These are phyloP conservation scores for Ophiodon elongatus DNA, from an alignment of 2,113 vertebrate genomes.

Conservation along the genomic window DNA sequence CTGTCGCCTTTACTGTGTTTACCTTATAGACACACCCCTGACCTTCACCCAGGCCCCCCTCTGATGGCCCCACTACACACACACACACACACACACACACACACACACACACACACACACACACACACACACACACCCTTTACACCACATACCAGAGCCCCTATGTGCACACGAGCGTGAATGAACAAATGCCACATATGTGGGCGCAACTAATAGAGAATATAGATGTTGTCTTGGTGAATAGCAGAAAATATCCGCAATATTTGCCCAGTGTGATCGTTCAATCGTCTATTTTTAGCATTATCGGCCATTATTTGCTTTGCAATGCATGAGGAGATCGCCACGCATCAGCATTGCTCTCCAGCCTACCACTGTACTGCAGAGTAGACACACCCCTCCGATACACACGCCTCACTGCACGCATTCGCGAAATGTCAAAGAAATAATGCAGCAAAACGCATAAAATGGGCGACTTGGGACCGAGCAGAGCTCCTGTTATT, in stretches of 20 bases:
- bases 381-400: slow-evolving; percentile 81
- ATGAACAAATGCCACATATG: neutral
- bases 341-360: slow-evolving; percentile 60
- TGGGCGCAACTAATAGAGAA: neutral
- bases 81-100: slow-evolving; percentile 17
- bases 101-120: slow-evolving; percentile 13
- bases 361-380: slow-evolving; percentile 79
- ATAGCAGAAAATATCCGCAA: neutral
- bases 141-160: slow-evolving; percentile 35
- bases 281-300: slow-evolving; percentile 29
- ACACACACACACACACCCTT: slow-evolving; percentile 15
- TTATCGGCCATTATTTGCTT: neutral
- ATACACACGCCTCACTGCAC: slow-evolving; percentile 70
- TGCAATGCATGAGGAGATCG: slow-evolving; percentile 58
- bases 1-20: slow-evolving; percentile 71
- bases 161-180: slow-evolving; percentile 4
- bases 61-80: slow-evolving; percentile 43
- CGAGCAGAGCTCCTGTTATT: neutral
- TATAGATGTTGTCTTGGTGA: neutral
- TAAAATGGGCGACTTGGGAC: neutral
- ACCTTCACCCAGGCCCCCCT: slow-evolving; percentile 70
- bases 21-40: slow-evolving; percentile 76
- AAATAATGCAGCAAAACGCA: slow-evolving; percentile 14
- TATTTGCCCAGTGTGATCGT: neutral
- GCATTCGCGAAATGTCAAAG: slow-evolving; percentile 58